These are phyloP conservation scores for Dermolepida albohirtum DNA, from an alignment of 2,888 invertebrate species.

Conservation along the genomic window DNA sequence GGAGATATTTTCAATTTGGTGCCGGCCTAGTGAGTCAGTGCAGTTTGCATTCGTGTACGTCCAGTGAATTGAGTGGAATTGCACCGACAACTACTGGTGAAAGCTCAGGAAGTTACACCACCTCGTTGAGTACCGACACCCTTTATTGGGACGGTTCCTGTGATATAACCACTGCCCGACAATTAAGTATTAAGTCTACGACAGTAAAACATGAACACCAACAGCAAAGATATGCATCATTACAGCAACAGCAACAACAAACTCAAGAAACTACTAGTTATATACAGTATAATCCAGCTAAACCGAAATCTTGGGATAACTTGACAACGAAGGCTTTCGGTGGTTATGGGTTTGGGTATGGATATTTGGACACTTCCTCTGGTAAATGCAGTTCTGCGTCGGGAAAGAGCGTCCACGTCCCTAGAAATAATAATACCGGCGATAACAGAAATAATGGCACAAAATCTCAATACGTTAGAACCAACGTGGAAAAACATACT, in stretches of 20 bases:
- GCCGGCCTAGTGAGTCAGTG: conserved; percentile 81
- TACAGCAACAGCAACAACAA: conserved; percentile 55
- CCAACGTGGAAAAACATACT: conserved; percentile 60
- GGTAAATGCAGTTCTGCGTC: conserved; percentile 61
- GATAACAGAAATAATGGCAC: conserved; percentile 44
- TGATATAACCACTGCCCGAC: conserved; percentile 59
- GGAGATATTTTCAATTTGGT: conserved; percentile 74
- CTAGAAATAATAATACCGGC: conserved; percentile 11
- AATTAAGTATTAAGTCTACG: conserved; percentile 64
- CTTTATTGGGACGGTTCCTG: conserved; percentile 80
- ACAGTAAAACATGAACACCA: conserved; percentile 59
- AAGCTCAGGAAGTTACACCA: conserved; percentile 84
- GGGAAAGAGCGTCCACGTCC: conserved; percentile 48
- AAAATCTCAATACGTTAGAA: conserved; percentile 56
- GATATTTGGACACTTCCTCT: conserved; percentile 78
- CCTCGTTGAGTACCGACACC: conserved; percentile 87
- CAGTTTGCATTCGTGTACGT: conserved; percentile 85
- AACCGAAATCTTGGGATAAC: conserved; percentile 93
- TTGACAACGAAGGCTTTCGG: conserved; percentile 87
- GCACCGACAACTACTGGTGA: conserved; percentile 72
- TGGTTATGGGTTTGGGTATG: conserved; percentile 89
- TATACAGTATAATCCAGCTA: conserved; percentile 68
- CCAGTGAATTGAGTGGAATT: conserved; percentile 77
- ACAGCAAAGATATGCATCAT: conserved; percentile 51
- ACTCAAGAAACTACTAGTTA: conserved; percentile 62